Base-by-base conservation (phyloP, 2,797 vertebrate genomes). In the Heterohyrax brucei region DNA sequence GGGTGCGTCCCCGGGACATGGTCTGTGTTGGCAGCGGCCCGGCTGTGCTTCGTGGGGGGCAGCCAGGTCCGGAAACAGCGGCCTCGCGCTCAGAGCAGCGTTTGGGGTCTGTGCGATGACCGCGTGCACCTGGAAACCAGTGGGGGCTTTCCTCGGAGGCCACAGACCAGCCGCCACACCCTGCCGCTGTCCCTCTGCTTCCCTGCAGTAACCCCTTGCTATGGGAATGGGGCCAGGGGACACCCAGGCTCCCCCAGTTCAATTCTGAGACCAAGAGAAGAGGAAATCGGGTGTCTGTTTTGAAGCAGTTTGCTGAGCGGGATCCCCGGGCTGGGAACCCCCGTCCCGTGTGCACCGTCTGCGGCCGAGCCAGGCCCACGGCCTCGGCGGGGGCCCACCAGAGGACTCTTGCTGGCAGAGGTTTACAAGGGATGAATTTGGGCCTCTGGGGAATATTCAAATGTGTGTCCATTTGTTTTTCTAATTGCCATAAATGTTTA, bases 401-500 rank as follows among this genome's bases (percentile, higher is more conserved):
- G n/a, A 59, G 73, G 50, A 84, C 28, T 46, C 56, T 68, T 90
- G 48, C 89, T 93, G 82, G 70, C 81, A 46, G 80, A 78, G 44
- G 56, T 50, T 95, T 95, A 61, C 19, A 18, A 61, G 39, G 73
- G 77, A 76, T 46, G 33, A 68, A 87, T 86, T 91, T 94, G n/a
- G 66, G 64, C 30, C 76, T 90, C 84, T 90, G 53, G 66, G 70
- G 89, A 95, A 96, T 96, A 97, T 95, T 95, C 92, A 96, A 91
- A 95, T 93, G 93, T 95, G 70, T 96, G 72, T 91, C 95, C 92
- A 92, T 96, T 92, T 96, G 77, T 96, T 94, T 94, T 95, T 92
- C 85, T 97, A 98, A 98, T 97, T 95, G 76, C 46, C 86, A 94
- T 96, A 98, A 98, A 98, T 98, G 97, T 98, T 98, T 98, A 97